Conservation (phyloP, 2,113 vertebrate species). For the Synchiropus splendidus region DNA sequence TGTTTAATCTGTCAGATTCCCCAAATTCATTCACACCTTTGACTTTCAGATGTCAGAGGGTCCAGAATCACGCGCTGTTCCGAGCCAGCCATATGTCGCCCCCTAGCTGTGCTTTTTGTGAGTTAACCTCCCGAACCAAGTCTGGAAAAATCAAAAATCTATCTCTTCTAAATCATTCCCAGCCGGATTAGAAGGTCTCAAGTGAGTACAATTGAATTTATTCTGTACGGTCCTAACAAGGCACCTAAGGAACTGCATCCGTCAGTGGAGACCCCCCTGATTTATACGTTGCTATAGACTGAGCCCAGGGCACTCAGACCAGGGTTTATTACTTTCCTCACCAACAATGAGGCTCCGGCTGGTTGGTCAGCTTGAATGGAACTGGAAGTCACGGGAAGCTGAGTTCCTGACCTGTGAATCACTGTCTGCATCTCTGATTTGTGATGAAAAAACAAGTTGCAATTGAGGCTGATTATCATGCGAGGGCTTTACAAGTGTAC, state of each 20-base stretch:
- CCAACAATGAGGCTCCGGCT: slow-evolving; percentile 20
- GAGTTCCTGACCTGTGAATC: slow-evolving; percentile 10
- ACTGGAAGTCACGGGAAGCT: slow-evolving; percentile 6
- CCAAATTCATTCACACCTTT: slow-evolving; percentile 27
- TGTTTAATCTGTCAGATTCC: slow-evolving; percentile 41
- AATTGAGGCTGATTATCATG: slow-evolving; percentile 25
- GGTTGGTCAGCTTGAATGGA: slow-evolving; percentile 17
- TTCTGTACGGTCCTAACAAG: too few species aligned
- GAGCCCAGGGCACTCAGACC: neutral
- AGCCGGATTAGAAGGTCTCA: too few species aligned
- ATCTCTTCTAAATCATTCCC: too few species aligned
- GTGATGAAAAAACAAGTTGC: slow-evolving; percentile 20
- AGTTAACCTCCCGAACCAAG: too few species aligned
- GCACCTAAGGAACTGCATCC: neutral
- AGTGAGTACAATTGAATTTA: too few species aligned
- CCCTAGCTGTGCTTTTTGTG: too few species aligned
- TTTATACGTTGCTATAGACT: slow-evolving; percentile 2
- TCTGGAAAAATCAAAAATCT: too few species aligned
- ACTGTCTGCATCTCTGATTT: slow-evolving; percentile 13
- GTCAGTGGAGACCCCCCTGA: neutral
- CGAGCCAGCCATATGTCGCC: too few species aligned
- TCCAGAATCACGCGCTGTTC: too few species aligned
- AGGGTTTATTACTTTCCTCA: slow-evolving; percentile 5
- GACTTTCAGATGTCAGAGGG: slow-evolving; percentile 37
- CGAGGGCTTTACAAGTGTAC: slow-evolving; percentile 14